Percentiles rank a stretch among this genome's conserved stretches.
Conservation (phyloP, 35 echinoderm and acorn worm species). For the Ophioderma brevispina region DNA sequence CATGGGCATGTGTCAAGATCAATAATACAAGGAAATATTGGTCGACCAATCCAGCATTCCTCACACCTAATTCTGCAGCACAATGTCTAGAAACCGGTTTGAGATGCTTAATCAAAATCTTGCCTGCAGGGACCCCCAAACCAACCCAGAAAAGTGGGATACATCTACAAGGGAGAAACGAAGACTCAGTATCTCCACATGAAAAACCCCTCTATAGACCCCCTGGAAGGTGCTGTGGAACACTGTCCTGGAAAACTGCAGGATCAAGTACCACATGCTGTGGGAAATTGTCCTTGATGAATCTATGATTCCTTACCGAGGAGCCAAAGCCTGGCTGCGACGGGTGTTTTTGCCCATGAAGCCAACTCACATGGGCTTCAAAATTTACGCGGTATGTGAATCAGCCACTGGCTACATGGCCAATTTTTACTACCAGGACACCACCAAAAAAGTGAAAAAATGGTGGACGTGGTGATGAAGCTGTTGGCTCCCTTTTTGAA, state of each 20-base stretch:
- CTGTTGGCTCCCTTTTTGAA: neutral
- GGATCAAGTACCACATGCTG: neutral
- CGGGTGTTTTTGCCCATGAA: neutral
- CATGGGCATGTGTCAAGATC: neutral
- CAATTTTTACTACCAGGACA: neutral
- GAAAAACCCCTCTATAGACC: neutral
- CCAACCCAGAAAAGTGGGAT: neutral
- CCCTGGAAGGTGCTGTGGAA: neutral
- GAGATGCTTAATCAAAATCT: neutral
- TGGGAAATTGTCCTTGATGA: neutral
- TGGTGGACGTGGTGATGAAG: neutral
- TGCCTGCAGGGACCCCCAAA: neutral
- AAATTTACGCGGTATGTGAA: neutral
- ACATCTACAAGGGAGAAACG: neutral
- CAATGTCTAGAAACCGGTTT: neutral
- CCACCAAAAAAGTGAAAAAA: neutral
- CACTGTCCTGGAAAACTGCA: neutral
- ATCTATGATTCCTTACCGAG: neutral
- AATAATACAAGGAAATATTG: neutral
- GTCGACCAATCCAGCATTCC: neutral
- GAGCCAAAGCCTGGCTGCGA: neutral
- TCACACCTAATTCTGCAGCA: neutral
- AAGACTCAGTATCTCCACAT: too few species aligned
- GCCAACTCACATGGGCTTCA: constrained; percentile 9
- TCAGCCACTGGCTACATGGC: neutral